Evolutionary conservation across 2,888 invertebrate species (phyloP).

Genomic region (Carpatolechia fugitivella): DNA sequence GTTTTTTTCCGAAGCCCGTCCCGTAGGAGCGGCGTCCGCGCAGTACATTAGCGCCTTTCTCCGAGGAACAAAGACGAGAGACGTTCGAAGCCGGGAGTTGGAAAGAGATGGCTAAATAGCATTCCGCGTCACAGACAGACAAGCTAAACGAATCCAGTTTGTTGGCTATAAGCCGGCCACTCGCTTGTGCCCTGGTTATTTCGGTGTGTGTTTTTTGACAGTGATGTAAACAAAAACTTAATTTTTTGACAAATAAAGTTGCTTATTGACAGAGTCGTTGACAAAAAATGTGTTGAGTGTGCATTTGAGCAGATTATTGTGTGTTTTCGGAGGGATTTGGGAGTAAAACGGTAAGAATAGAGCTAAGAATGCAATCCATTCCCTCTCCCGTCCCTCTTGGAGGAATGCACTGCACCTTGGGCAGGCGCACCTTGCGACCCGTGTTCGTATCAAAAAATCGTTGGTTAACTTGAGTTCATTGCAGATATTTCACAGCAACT

Average conservation of each 20-base stretch:
- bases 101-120: conserved; percentile 61
- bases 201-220: conserved; percentile 40
- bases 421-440: conserved; percentile 67
- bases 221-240: conserved; percentile 68
- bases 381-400: conserved; percentile 72
- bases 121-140: conserved; percentile 64
- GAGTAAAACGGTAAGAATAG: conserved; percentile 64
- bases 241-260: conserved; percentile 34
- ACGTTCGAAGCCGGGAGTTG: conserved; percentile 27
- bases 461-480: conserved; percentile 26
- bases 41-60: conserved; percentile 74
- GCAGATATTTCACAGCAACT: background rate
- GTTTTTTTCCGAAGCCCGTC: conserved; percentile 61
- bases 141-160: conserved; percentile 70
- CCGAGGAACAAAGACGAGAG: conserved; percentile 47
- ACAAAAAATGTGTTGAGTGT: conserved; percentile 52
- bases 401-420: conserved; percentile 72
- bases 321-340: conserved; percentile 36
- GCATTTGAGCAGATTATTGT: conserved; percentile 24
- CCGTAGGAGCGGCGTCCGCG: conserved; percentile 74
- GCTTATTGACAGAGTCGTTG: conserved; percentile 45
- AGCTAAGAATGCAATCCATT: conserved; percentile 68
- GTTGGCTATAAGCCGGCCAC: conserved; percentile 59
- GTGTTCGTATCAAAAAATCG: conserved; percentile 46
- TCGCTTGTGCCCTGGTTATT: conserved; percentile 47